Base-by-base conservation (phyloP, 2,888 invertebrate species). In the Petrophora chlorosata region DNA sequence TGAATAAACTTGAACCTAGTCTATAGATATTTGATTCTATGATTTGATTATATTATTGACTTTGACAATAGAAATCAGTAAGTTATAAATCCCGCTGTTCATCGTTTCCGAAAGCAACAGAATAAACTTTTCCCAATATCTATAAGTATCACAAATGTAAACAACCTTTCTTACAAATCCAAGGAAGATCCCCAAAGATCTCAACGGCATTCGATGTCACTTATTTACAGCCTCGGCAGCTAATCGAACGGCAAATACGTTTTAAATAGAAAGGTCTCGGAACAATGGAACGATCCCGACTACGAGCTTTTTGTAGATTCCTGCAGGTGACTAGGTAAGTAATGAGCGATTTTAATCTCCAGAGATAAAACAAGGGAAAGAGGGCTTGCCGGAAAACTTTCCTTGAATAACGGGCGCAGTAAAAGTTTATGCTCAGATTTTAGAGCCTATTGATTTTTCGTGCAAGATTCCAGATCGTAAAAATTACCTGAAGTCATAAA, bases 191-290 rank as follows among this genome's bases (percentile, higher is more conserved):
- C n/a, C n/a, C n/a, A n/a, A n/a, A n/a, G n/a, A n/a, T n/a, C n/a
- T n/a, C n/a, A n/a, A n/a, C n/a, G n/a, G n/a, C n/a, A n/a, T n/a
- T n/a, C n/a, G n/a, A n/a, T n/a, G n/a, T n/a, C n/a, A n/a, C n/a
- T n/a, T n/a, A n/a, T n/a, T n/a, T n/a, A n/a, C 15, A n/a, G 14
- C 14, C 10, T 19, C 16, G 5, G 15, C 13, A 28, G 26, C 46
- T 57, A 65, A 62, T 63, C 49, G 47, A 41, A 41, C 32, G 49
- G 53, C 63, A 69, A 65, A 62, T 53, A 61, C 60, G 46, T 65
- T 55, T 59, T 59, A 56, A 65, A 67, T 63, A 52, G 33, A 28
- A 9, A 41, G 39, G 26, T 26, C 17, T 23, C 29, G 10, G 52
- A 46, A 64, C 50, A 60, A 59, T 50, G 47, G 58, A 36, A 4